Percentiles rank a stretch among this genome's conserved stretches.
These are phyloP conservation scores for Petrosia ficiformis DNA, from an alignment of 37 sponge, comb jelly and placozoan species.

Conservation along the genomic window DNA sequence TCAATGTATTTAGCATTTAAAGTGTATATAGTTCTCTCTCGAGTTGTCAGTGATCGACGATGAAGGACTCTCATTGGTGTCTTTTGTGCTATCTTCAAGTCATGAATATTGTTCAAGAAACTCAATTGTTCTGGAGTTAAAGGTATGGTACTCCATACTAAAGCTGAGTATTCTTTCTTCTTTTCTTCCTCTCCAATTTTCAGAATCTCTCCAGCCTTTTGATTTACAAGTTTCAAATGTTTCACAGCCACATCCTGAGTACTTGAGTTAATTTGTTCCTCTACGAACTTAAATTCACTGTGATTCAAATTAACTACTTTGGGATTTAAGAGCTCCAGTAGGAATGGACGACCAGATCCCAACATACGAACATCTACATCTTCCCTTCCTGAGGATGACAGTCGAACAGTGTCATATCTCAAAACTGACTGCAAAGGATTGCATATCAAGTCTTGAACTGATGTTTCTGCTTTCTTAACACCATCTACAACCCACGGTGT, in stretches of 20 bases:
- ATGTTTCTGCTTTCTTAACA: slow-evolving; percentile 62
- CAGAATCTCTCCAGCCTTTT: slow-evolving; percentile 36
- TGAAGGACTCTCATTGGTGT: slow-evolving; percentile 97
- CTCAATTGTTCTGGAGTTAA: slow-evolving; percentile 32
- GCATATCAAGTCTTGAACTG: slow-evolving; percentile 79
- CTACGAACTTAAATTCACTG: slow-evolving; percentile 22
- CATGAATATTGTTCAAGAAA: slow-evolving; percentile 25
- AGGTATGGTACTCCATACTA: slow-evolving; percentile 40
- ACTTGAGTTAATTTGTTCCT: slow-evolving; percentile 52
- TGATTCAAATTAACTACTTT: slow-evolving; percentile 5
- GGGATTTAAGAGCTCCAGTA: slow-evolving; percentile 79
- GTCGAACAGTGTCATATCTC: slow-evolving; percentile 22
- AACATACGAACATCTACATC: slow-evolving; percentile 98
- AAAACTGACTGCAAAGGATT: slow-evolving; percentile 9
- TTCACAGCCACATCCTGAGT: slow-evolving; percentile 40
- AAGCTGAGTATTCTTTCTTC: slow-evolving; percentile 77
- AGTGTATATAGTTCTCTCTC: slow-evolving; percentile 54
- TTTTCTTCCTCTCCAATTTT: slow-evolving; percentile 94
- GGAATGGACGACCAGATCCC: slow-evolving; percentile 87
- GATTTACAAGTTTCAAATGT: slow-evolving; percentile 44
- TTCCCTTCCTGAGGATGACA: slow-evolving; percentile 93
- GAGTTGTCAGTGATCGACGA: slow-evolving; percentile 65
- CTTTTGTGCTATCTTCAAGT: slow-evolving; percentile 73
- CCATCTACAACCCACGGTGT: slow-evolving; percentile 97
- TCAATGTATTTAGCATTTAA: slow-evolving; percentile 47